phyloP scores from a whole-genome alignment of 1,140 invertebrate species.

The Elymnias hypermnestra region DNA sequence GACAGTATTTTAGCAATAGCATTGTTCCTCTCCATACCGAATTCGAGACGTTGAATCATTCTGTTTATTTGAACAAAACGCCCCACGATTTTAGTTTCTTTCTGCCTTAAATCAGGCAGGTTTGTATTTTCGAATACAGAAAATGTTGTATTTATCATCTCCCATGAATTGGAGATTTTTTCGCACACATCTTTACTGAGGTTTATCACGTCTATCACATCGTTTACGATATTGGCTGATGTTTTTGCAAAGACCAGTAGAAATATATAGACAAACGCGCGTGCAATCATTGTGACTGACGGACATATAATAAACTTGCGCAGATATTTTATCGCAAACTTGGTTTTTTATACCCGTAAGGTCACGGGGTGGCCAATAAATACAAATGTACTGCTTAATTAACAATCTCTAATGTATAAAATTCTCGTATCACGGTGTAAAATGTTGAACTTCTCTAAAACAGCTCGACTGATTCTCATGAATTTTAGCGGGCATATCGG shows the following conservation, averaged over 20 bases:
- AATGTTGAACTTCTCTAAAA: too few relatives aligned
- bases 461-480: too few relatives aligned
- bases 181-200: conserved; percentile 78
- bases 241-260: conserved; percentile 34
- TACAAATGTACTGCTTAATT: too few relatives aligned
- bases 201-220: conserved; percentile 78
- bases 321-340: too few relatives aligned
- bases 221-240: conserved; percentile 71
- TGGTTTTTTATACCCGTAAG: too few relatives aligned
- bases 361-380: too few relatives aligned
- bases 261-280: conserved; percentile 36
- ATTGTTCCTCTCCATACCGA: conserved; percentile 34
- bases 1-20: conserved; percentile 53
- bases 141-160: conserved; percentile 75
- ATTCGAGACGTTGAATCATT: conserved; percentile 57
- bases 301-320: too few relatives aligned
- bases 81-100: conserved; percentile 75
- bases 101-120: conserved; percentile 75
- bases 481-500: too few relatives aligned
- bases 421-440: too few relatives aligned
- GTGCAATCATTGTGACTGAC: conserved; percentile 50
- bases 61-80: conserved; percentile 65
- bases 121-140: conserved; percentile 75
- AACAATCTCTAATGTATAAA: too few relatives aligned
- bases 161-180: conserved; percentile 78